Evolutionary conservation across 2,113 vertebrate species (phyloP).

Genomic region (Lepidothrix coronata): DNA sequence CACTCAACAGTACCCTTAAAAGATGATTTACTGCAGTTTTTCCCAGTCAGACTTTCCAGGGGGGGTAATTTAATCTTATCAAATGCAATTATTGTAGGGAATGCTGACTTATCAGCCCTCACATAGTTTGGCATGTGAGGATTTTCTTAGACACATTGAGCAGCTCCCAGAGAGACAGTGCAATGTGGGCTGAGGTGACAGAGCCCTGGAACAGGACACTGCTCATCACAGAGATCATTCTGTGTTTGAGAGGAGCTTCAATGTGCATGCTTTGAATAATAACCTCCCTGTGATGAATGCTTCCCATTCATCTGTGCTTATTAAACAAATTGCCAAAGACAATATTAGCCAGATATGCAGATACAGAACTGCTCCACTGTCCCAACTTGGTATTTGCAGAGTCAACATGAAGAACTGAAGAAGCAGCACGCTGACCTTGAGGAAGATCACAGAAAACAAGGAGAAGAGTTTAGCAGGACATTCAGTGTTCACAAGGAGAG

Average conservation of each 20-base stretch:
- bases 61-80: not conserved
- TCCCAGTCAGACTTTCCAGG: not conserved
- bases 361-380: not conserved
- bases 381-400: conserved; percentile 75
- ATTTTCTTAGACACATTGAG: not conserved
- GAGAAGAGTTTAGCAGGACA: conserved; percentile 84
- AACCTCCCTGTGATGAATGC: conserved; percentile 22
- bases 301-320: conserved; percentile 18
- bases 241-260: not conserved
- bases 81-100: not conserved
- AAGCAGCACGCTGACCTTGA: conserved; percentile 90
- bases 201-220: not conserved
- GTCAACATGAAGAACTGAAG: conserved; percentile 93
- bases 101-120: not conserved
- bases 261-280: conserved; percentile 33
- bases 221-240: not conserved
- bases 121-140: not conserved
- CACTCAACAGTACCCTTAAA: not conserved
- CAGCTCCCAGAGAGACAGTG: not conserved
- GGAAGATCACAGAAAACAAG: conserved; percentile 85
- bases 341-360: conserved; percentile 4
- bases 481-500: conserved; percentile 86
- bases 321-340: conserved; percentile 41
- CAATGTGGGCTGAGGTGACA: not conserved
- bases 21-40: not conserved